These are phyloP conservation scores for Hydrozoanthus tunicans DNA, from an alignment of 64 coral and sea anemone genomes.

Conservation along the genomic window DNA sequence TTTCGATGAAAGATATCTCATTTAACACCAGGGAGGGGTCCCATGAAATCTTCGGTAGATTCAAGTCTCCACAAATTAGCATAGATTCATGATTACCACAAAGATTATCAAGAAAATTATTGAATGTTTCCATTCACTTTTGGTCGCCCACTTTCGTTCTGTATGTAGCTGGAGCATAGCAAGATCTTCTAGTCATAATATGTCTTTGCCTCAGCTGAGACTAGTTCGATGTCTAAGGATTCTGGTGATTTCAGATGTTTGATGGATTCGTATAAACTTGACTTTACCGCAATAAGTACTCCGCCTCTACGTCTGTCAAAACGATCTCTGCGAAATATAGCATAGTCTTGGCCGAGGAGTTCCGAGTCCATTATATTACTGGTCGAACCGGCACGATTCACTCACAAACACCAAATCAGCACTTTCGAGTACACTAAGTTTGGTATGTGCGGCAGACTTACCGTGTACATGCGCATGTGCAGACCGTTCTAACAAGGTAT, in stretches of 20 bases:
- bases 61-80: constrained; percentile 52
- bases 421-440: no score
- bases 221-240: constrained; percentile 39
- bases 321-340: constrained; percentile 29
- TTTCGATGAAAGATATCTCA: constrained; percentile 45
- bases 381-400: no score
- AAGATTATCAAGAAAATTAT: constrained; percentile 20
- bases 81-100: constrained; percentile 32
- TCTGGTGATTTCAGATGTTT: constrained; percentile 16
- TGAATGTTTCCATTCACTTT: constrained; percentile 39
- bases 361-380: no score
- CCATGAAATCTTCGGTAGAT: constrained; percentile 46
- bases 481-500: no score
- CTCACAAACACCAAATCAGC: no score
- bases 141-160: constrained; percentile 7
- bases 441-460: no score
- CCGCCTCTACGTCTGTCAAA: constrained; percentile 31
- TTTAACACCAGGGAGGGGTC: constrained; percentile 31
- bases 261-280: constrained; percentile 23
- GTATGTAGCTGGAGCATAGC: constrained; percentile 19
- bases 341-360: no score
- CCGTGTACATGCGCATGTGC: no score
- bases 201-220: constrained; percentile 24
- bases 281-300: constrained; percentile 33
- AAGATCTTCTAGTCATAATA: constrained; percentile 18